These are phyloP conservation scores for Electrona antarctica DNA, from an alignment of 2,113 vertebrate genomes.

Conservation along the genomic window DNA sequence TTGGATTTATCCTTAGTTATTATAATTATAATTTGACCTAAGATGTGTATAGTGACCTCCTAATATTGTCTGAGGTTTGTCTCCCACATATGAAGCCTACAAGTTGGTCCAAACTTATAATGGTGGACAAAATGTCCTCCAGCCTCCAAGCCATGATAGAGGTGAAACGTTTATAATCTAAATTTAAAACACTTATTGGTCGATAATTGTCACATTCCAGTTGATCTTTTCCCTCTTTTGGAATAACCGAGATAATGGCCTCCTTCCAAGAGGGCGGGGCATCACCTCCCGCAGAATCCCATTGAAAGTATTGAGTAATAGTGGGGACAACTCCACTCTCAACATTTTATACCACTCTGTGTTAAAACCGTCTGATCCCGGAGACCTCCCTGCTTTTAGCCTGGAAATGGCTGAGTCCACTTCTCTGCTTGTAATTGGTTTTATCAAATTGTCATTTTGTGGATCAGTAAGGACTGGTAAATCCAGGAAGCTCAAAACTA, in stretches of 20 bases:
- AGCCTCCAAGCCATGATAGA: conserved; percentile 16
- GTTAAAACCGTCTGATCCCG: conserved; percentile 10
- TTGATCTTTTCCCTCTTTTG: conserved; percentile 18
- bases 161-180: conserved; percentile 18
- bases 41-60: not conserved
- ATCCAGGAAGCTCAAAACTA: not conserved
- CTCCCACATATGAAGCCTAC: conserved; percentile 3
- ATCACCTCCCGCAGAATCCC: not conserved
- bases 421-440: not conserved
- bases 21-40: not conserved
- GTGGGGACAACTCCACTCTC: not conserved
- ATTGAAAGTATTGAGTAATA: conserved; percentile 5
- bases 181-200: conserved; percentile 3
- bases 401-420: conserved; percentile 17
- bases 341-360: conserved; percentile 25
- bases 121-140: not conserved
- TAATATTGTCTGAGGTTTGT: too few relatives aligned
- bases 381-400: conserved; percentile 21
- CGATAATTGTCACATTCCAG: conserved; percentile 17
- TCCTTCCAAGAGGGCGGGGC: conserved; percentile 19
- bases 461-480: not conserved
- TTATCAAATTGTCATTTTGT: not conserved
- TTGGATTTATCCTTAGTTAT: not conserved
- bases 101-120: conserved; percentile 17
- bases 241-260: conserved; percentile 11